These are phyloP conservation scores for Nannoperca australis DNA, from an alignment of 2,797 vertebrate genomes.

Conservation along the genomic window DNA sequence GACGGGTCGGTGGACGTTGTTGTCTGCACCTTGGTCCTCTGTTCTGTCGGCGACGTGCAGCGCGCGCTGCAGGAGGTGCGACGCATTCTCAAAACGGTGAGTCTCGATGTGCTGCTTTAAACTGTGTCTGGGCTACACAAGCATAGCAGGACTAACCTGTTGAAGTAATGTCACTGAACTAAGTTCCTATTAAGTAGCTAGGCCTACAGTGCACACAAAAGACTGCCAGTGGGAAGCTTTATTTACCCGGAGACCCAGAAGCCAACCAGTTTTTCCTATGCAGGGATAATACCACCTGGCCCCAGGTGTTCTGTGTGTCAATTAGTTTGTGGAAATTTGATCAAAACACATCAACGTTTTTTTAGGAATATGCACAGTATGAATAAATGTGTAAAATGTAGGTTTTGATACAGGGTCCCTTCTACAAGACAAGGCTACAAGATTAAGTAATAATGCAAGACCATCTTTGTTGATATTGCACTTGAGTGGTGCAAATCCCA, in stretches of 20 bases:
- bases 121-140: not conserved
- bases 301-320: not conserved
- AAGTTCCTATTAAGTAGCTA: not conserved
- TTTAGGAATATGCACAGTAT: not conserved
- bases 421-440: not conserved
- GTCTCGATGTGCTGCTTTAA: slow-evolving; percentile 58
- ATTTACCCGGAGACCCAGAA: not conserved
- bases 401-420: too few relatives aligned
- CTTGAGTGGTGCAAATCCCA: not conserved
- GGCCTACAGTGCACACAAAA: not conserved
- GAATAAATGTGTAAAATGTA: not conserved
- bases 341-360: not conserved
- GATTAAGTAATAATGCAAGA: not conserved
- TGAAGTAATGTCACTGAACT: not conserved
- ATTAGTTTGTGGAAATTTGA: not conserved
- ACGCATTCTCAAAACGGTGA: slow-evolving; percentile 87
- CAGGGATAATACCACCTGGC: not conserved
- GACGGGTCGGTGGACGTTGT: slow-evolving; percentile 87
- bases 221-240: not conserved
- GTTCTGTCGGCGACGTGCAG: slow-evolving; percentile 79
- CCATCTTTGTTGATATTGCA: not conserved
- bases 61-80: slow-evolving; percentile 83
- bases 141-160: not conserved
- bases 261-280: not conserved
- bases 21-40: slow-evolving; percentile 89